Percentiles rank a stretch among this genome's conserved stretches.
Evolutionary conservation across 2,113 vertebrate genomes (phyloP).

Genomic region (Oreotrochilus melanogaster): DNA sequence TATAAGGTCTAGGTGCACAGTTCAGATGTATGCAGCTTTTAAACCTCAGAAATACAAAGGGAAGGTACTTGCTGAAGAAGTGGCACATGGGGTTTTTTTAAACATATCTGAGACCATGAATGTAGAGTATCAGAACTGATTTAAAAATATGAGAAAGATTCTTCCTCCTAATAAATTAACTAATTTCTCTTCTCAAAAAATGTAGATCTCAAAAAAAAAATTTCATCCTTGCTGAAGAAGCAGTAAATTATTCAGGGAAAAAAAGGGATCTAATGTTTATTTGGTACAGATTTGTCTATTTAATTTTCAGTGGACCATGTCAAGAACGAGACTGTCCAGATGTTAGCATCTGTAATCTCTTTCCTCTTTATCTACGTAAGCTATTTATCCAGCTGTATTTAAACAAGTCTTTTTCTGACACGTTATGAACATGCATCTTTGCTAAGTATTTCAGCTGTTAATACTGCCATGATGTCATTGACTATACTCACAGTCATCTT

Average conservation of each 20-base stretch:
- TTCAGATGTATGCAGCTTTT: not conserved
- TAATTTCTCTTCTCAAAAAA: not conserved
- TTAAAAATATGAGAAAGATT: not conserved
- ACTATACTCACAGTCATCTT: not conserved
- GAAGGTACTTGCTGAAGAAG: not conserved
- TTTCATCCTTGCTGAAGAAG: not conserved
- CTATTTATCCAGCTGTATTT: not conserved
- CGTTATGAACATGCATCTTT: not conserved
- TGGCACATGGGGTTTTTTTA: not conserved
- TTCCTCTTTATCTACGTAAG: not conserved
- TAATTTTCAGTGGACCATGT: slow-evolving; percentile 2
- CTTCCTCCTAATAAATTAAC: not conserved
- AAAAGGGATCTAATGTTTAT: not conserved
- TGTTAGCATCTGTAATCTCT: not conserved
- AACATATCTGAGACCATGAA: not conserved
- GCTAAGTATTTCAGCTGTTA: not conserved
- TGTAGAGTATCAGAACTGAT: not conserved
- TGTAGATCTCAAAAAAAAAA: not conserved
- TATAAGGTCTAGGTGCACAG: not conserved
- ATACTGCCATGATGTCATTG: not conserved
- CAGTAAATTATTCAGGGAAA: not conserved
- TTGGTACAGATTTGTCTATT: not conserved
- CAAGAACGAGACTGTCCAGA: not conserved
- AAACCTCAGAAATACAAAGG: not conserved
- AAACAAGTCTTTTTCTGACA: not conserved